Conservation (phyloP, 2,797 vertebrate species). For the Sebastes cheni region DNA sequence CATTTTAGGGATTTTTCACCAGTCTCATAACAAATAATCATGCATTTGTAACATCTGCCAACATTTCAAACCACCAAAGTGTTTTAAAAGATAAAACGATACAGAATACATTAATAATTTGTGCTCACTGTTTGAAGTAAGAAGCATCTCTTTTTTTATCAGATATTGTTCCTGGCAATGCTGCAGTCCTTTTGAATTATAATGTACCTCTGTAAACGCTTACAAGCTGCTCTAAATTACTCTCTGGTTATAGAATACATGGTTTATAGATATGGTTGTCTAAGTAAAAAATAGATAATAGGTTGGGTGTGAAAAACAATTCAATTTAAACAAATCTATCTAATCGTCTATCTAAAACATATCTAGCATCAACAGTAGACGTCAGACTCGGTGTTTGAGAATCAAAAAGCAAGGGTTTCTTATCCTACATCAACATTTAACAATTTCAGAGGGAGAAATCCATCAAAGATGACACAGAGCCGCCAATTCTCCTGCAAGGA, state of each 20-base stretch:
- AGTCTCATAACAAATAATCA: constrained; percentile 13
- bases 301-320: neutral
- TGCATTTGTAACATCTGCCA: constrained; percentile 20
- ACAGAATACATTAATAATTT: constrained; percentile 19
- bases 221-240: constrained; percentile 18
- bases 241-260: neutral
- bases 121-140: constrained; percentile 16
- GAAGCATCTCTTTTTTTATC: constrained; percentile 12
- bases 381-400: neutral
- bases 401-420: constrained; percentile 22
- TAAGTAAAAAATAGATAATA: neutral
- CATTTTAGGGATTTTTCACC: constrained; percentile 5
- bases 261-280: neutral
- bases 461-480: constrained; percentile 47
- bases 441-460: constrained; percentile 42
- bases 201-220: constrained; percentile 5
- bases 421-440: constrained; percentile 36
- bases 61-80: constrained; percentile 14
- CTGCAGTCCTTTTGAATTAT: constrained; percentile 28
- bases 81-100: constrained; percentile 21
- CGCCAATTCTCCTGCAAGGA: constrained; percentile 42
- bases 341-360: constrained; percentile 3
- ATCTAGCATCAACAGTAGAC: neutral
- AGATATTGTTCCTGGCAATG: constrained; percentile 20
- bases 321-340: neutral